Evolutionary conservation across 2,888 invertebrate genomes (phyloP).

Genomic region (Drosophila fungiperda): DNA sequence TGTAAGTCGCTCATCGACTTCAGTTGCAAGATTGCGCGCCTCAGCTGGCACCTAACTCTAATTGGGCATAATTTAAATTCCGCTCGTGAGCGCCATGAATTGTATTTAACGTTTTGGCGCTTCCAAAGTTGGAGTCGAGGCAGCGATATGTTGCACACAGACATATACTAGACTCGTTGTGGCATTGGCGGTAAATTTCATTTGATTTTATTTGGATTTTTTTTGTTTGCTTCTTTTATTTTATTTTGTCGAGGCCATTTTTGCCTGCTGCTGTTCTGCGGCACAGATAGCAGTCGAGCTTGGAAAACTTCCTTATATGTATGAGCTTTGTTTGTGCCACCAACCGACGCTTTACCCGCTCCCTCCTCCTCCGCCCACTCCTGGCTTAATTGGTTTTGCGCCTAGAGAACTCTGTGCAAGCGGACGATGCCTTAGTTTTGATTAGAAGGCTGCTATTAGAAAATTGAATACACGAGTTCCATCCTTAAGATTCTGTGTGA

Average conservation of each 20-base stretch:
- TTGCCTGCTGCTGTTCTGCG: slow-evolving; percentile 14
- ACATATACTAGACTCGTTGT: slow-evolving; percentile 24
- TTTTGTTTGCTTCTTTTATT: slow-evolving; percentile 5
- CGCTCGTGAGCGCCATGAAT: slow-evolving; percentile 83
- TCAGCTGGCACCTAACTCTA: slow-evolving; percentile 76
- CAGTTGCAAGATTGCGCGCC: slow-evolving; percentile 27
- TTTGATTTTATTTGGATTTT: slow-evolving; percentile 75
- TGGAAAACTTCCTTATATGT: slow-evolving; percentile 74
- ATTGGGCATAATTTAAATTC: slow-evolving; percentile 85
- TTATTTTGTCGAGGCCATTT: slow-evolving; percentile 27
- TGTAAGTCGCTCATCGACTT: slow-evolving; percentile 25
- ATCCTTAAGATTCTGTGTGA: slow-evolving; percentile 36
- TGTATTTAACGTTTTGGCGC: slow-evolving; percentile 81
- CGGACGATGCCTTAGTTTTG: slow-evolving; percentile 73
- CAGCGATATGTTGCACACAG: slow-evolving; percentile 17
- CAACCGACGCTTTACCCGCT: no score
- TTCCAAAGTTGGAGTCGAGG: slow-evolving; percentile 71
- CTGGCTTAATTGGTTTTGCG: slow-evolving; percentile 78
- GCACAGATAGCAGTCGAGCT: slow-evolving; percentile 52
- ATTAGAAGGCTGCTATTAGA: slow-evolving; percentile 76
- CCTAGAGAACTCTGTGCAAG: slow-evolving; percentile 49
- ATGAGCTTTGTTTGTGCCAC: slow-evolving; percentile 33
- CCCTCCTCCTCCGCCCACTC: not conserved
- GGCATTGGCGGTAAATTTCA: slow-evolving; percentile 74
- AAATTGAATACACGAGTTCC: slow-evolving; percentile 70